Evolutionary conservation across 2,888 invertebrate species (phyloP).

Genomic region (Eupithecia dodoneata): DNA sequence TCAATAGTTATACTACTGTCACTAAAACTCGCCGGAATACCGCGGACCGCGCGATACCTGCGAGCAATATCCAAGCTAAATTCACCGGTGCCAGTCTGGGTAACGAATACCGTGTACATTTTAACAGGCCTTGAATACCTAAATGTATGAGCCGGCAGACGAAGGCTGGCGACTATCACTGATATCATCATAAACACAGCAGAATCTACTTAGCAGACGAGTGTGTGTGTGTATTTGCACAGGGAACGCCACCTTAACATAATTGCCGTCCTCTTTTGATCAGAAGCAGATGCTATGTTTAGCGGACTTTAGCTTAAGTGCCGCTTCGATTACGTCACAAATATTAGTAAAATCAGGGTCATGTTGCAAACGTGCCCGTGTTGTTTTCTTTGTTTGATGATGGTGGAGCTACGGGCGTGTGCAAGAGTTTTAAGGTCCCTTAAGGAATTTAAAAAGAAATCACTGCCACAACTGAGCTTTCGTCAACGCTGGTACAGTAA

Average conservation of each 20-base stretch:
- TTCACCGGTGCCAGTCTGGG: background rate
- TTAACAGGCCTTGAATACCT: background rate
- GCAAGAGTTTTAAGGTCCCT: background rate
- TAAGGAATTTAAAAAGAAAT: background rate
- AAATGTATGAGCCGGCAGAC: background rate
- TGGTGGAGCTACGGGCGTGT: background rate
- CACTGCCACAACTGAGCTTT: background rate
- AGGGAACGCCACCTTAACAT: background rate
- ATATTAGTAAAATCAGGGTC: background rate
- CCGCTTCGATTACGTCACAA: background rate
- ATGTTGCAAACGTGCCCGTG: background rate
- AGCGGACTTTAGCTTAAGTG: background rate
- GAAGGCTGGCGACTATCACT: background rate
- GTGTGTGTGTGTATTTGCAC: too few species aligned
- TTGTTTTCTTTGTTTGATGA: conserved; percentile 3
- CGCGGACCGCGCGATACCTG: background rate
- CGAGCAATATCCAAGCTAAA: background rate
- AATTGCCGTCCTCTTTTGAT: background rate
- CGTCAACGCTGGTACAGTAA: background rate
- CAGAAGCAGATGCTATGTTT: background rate
- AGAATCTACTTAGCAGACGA: too few species aligned
- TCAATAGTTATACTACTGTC: background rate
- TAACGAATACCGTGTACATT: background rate
- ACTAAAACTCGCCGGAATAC: too few species aligned
- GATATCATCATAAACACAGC: background rate